Evolutionary conservation across 2,888 invertebrate genomes (phyloP).

Genomic region (Bimastos eiseni): DNA sequence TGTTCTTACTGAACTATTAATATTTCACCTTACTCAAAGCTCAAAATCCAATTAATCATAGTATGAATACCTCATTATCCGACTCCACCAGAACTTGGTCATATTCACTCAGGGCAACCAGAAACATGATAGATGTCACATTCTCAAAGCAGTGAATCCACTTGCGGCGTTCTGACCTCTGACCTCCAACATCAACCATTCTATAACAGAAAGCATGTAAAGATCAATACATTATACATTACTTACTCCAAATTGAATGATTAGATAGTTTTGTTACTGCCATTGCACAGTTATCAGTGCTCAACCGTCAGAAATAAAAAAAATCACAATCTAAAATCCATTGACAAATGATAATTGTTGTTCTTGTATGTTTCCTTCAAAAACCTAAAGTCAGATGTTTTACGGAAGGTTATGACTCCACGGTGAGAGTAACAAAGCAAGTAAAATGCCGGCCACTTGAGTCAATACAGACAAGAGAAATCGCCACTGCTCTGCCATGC

Average conservation of each 20-base stretch:
- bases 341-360: too few relatives aligned
- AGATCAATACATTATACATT: background rate
- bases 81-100: conserved; percentile 92
- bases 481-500: too few relatives aligned
- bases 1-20: background rate
- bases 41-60: background rate
- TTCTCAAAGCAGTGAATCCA: conserved; percentile 99
- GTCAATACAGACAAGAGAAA: too few relatives aligned
- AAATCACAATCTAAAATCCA: too few relatives aligned
- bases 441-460: too few relatives aligned
- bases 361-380: too few relatives aligned
- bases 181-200: conserved; percentile 99
- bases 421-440: too few relatives aligned
- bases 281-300: too few relatives aligned
- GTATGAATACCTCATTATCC: conserved; percentile 90
- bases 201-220: conserved; percentile 65
- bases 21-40: background rate
- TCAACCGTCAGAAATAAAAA: background rate
- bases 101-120: conserved; percentile 93
- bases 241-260: background rate
- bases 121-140: conserved; percentile 99
- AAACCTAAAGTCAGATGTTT: too few relatives aligned
- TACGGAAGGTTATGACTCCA: too few relatives aligned
- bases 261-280: too few relatives aligned
- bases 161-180: conserved; percentile 99